Conservation (phyloP, 2,113 vertebrate species). For the Sula dactylatra region DNA sequence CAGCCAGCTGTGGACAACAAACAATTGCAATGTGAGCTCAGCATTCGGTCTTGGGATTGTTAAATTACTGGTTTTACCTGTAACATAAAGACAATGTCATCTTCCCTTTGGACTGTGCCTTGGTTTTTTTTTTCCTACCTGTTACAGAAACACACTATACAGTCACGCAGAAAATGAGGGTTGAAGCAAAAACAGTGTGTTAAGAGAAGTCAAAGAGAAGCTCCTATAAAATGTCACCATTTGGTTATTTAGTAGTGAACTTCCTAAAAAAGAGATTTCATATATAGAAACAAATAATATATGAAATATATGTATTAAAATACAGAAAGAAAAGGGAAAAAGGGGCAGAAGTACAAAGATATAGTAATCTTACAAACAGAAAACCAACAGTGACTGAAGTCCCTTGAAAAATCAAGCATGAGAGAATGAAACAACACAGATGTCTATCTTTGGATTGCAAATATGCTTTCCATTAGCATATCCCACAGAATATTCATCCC, state of each 20-base stretch:
- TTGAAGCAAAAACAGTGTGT: not conserved
- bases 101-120: not conserved
- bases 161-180: not conserved
- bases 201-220: no score
- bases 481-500: not conserved
- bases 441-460: not conserved
- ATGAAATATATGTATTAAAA: not conserved
- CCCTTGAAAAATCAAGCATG: not conserved
- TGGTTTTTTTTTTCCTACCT: not conserved
- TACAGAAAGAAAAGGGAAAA: not conserved
- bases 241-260: not conserved
- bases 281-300: not conserved
- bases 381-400: not conserved
- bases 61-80: not conserved
- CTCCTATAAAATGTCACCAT: not conserved
- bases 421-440: not conserved
- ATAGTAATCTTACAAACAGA: not conserved
- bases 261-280: not conserved
- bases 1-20: not conserved
- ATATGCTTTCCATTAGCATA: not conserved
- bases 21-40: not conserved
- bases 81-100: not conserved
- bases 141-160: not conserved
- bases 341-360: not conserved
- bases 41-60: not conserved